Percentiles rank a stretch among this genome's conserved stretches.
Conservation (phyloP, 2,888 invertebrate species). For the Entomobrya proxima region DNA sequence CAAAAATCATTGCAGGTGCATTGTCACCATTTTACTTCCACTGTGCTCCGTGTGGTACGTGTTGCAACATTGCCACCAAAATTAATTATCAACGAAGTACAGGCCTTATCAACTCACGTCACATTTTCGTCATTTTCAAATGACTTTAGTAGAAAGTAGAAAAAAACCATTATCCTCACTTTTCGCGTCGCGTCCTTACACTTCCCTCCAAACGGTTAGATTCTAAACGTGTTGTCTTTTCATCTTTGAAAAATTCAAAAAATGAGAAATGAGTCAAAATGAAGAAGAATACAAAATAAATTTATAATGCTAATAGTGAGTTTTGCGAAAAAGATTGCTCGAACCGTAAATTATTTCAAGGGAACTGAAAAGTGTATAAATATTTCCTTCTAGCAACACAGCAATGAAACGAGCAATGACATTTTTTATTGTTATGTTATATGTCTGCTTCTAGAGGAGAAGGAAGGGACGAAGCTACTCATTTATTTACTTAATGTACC, state of each 20-base stretch:
- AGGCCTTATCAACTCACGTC: background rate
- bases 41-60: background rate
- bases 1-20: background rate
- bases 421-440: constrained; percentile 3
- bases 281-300: constrained; percentile 26
- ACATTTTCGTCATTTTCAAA: background rate
- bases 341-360: constrained; percentile 24
- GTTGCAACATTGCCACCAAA: background rate
- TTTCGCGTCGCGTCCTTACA: background rate
- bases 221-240: background rate
- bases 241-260: background rate
- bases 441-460: background rate
- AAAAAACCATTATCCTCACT: background rate
- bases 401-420: background rate
- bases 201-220: background rate
- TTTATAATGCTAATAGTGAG: constrained; percentile 26
- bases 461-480: constrained; percentile 28
- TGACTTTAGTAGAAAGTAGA: constrained; percentile 20
- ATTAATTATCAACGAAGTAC: constrained; percentile 12
- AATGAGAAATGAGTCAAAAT: background rate
- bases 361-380: constrained; percentile 27
- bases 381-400: constrained; percentile 6
- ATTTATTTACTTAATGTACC: constrained; percentile 46
- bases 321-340: background rate
- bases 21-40: background rate